These are phyloP conservation scores for Pseudachorutes palmiensis DNA, from an alignment of 1,140 invertebrate species.

Conservation along the genomic window DNA sequence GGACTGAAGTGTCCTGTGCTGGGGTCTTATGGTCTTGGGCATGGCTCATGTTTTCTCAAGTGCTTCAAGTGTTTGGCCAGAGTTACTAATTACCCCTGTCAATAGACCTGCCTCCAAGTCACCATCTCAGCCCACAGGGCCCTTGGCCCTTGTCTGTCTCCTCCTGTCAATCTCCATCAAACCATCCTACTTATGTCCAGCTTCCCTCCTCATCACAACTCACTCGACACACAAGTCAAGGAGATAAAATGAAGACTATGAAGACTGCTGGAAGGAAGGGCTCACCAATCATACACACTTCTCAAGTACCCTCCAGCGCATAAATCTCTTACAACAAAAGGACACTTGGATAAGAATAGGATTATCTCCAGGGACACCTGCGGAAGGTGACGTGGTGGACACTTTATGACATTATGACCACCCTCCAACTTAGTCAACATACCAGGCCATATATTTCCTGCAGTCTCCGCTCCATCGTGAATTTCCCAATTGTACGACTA, in stretches of 20 bases:
- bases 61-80: too few relatives aligned
- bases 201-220: not conserved
- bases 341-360: not conserved
- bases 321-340: not conserved
- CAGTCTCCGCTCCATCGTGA: not conserved
- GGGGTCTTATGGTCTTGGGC: too few relatives aligned
- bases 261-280: not conserved
- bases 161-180: not conserved
- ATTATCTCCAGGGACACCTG: too few relatives aligned
- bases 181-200: not conserved
- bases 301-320: not conserved
- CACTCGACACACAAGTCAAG: too few relatives aligned
- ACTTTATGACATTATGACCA: too few relatives aligned
- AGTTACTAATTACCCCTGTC: not conserved
- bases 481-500: not conserved
- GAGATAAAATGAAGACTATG: not conserved
- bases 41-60: too few relatives aligned
- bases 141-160: not conserved
- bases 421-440: too few relatives aligned
- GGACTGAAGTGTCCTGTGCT: too few relatives aligned
- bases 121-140: not conserved
- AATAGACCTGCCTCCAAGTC: slow-evolving; percentile 1
- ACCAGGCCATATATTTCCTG: too few relatives aligned
- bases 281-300: not conserved
- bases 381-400: too few relatives aligned